phyloP scores from a whole-genome alignment of 2,797 vertebrate genomes.

The Rousettus madagascariensis region DNA sequence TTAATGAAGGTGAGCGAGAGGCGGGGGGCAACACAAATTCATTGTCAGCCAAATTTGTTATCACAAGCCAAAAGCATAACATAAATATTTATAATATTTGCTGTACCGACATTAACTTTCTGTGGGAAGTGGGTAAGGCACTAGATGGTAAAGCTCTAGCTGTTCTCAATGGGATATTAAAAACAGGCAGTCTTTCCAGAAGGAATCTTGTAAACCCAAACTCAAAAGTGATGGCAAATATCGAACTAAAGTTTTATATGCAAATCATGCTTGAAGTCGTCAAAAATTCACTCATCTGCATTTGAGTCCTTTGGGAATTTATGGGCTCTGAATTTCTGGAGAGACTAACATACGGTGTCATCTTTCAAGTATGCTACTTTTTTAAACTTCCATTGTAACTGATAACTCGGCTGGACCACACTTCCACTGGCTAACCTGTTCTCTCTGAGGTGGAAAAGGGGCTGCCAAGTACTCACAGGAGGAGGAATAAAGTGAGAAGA shows the following conservation, averaged over 20 bases:
- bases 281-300: neutral
- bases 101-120: neutral
- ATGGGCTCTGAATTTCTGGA: neutral
- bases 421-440: neutral
- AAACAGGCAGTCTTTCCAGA: neutral
- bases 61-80: neutral
- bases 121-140: neutral
- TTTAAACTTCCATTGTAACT: neutral
- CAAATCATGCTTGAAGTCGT: neutral
- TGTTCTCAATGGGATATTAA: neutral
- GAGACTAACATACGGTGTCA: neutral
- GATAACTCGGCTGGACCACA: neutral
- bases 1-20: neutral
- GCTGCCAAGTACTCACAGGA: neutral
- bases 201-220: neutral
- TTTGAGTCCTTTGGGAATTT: neutral
- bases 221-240: neutral
- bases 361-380: neutral
- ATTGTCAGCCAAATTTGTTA: neutral
- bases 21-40: neutral
- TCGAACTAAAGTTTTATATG: neutral
- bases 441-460: neutral
- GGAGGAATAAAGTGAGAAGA: neutral
- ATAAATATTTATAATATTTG: neutral
- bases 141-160: neutral